These are phyloP conservation scores for Chelon labrosus DNA, from an alignment of 2,797 vertebrate genomes.

Conservation along the genomic window DNA sequence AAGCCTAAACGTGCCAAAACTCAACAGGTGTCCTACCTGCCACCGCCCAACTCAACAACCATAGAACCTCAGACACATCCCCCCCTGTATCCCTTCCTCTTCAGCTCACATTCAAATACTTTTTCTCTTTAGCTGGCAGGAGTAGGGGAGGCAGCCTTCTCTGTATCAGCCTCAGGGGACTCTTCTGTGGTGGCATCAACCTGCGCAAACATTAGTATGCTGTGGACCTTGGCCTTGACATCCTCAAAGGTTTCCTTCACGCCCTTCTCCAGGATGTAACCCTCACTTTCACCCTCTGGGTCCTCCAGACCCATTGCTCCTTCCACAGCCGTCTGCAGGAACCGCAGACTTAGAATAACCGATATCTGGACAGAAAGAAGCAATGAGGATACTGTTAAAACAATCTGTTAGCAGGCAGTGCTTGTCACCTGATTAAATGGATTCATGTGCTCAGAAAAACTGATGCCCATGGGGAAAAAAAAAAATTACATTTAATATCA, in stretches of 20 bases:
- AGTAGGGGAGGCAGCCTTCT: constrained; percentile 58
- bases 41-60: constrained; percentile 59
- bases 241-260: constrained; percentile 85
- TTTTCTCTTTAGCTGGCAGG: constrained; percentile 73
- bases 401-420: constrained; percentile 1
- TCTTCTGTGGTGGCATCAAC: constrained; percentile 60
- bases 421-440: not conserved
- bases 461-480: not conserved
- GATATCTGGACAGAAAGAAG: constrained; percentile 74
- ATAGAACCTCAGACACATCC: constrained; percentile 43
- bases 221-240: constrained; percentile 56
- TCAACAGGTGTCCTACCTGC: constrained; percentile 61
- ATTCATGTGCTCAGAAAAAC: not conserved
- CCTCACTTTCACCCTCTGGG: constrained; percentile 85
- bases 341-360: constrained; percentile 86
- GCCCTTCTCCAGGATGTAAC: constrained; percentile 88
- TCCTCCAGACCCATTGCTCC: constrained; percentile 84
- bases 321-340: constrained; percentile 89
- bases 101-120: constrained; percentile 23
- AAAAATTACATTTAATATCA: not conserved
- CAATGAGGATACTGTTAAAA: not conserved
- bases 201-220: constrained; percentile 74
- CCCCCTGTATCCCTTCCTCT: constrained; percentile 36
- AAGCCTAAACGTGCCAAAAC: constrained; percentile 65
- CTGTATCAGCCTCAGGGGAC: constrained; percentile 35